phyloP scores from a whole-genome alignment of 2,113 vertebrate species.

The Pteropus alecto region DNA sequence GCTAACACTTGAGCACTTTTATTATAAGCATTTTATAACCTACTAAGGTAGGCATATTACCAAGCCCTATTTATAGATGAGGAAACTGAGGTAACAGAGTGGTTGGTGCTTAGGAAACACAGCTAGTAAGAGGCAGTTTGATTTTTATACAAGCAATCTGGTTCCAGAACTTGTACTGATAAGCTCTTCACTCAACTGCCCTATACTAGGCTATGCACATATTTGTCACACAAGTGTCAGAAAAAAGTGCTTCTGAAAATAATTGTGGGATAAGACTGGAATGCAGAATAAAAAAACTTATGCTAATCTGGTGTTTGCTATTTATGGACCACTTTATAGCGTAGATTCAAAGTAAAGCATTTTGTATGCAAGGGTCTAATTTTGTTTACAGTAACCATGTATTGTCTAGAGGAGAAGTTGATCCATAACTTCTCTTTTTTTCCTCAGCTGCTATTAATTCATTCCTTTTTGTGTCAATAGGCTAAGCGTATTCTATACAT shows the following conservation, averaged over 20 bases:
- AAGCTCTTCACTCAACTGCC: background rate
- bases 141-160: background rate
- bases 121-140: background rate
- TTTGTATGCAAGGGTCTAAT: background rate
- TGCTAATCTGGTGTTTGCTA: background rate
- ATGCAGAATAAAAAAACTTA: background rate
- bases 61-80: background rate
- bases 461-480: background rate
- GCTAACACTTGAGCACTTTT: background rate
- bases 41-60: background rate
- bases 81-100: background rate
- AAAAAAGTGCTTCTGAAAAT: background rate
- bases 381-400: background rate
- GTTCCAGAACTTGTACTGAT: background rate
- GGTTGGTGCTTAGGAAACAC: background rate
- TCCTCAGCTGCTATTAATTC: background rate
- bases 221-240: background rate
- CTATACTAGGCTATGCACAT: background rate
- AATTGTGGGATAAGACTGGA: background rate
- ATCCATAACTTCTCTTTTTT: background rate
- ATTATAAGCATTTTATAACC: background rate
- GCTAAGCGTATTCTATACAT: background rate
- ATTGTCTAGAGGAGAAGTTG: background rate
- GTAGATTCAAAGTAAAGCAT: background rate
- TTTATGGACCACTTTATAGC: background rate